phyloP scores from a whole-genome alignment of 1,140 invertebrate genomes.

The Saccostrea cuccullata region DNA sequence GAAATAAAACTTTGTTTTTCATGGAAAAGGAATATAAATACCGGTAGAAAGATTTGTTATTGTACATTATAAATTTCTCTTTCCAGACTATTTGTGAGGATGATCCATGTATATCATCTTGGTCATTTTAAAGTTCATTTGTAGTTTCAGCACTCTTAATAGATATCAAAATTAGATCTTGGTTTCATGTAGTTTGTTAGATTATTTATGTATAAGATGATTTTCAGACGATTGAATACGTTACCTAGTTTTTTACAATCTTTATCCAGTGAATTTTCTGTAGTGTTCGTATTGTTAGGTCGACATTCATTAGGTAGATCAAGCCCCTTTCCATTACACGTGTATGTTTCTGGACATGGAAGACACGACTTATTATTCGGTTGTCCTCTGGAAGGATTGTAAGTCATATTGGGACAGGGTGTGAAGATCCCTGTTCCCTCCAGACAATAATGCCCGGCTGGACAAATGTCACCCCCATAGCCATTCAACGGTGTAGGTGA shows the following conservation, averaged over 20 bases:
- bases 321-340: background rate
- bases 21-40: too few relatives aligned
- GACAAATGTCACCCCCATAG: background rate
- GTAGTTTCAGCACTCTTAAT: too few relatives aligned
- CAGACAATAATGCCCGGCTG: background rate
- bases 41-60: too few relatives aligned
- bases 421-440: background rate
- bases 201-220: too few relatives aligned
- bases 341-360: background rate
- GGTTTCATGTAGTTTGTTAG: too few relatives aligned
- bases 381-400: constrained; percentile 5
- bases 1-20: too few relatives aligned
- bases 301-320: background rate
- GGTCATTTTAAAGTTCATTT: too few relatives aligned
- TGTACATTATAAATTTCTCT: too few relatives aligned
- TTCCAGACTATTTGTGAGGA: too few relatives aligned
- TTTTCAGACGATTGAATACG: background rate
- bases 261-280: background rate
- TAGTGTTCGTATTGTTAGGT: background rate
- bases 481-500: background rate
- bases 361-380: background rate
- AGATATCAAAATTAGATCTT: too few relatives aligned
- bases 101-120: too few relatives aligned
- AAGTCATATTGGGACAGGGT: background rate
- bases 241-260: background rate